Conservation (phyloP, 2,888 invertebrate species). For the Lasioglossum oenotherae region DNA sequence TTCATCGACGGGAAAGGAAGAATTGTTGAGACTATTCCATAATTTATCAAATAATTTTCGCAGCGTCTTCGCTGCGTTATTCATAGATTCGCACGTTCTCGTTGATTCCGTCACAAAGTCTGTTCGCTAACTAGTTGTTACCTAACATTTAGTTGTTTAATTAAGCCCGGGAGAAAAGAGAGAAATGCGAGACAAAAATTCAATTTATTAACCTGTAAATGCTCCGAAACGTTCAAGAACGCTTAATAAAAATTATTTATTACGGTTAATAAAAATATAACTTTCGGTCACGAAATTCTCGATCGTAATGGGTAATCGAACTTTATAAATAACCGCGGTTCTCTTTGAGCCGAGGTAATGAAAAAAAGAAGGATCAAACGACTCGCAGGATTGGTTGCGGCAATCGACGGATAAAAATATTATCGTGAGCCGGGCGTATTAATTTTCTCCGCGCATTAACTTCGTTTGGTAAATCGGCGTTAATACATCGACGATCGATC, state of each 20-base stretch:
- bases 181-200: background rate
- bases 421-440: background rate
- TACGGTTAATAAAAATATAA: background rate
- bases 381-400: background rate
- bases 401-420: constrained; percentile 11
- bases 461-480: background rate
- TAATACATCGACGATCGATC: constrained; percentile 13
- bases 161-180: background rate
- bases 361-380: background rate
- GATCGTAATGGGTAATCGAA: constrained; percentile 14
- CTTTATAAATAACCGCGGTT: constrained; percentile 19
- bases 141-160: constrained; percentile 5
- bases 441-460: background rate
- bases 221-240: background rate
- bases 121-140: constrained; percentile 2
- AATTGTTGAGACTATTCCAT: constrained; percentile 19
- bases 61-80: constrained; percentile 14
- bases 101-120: background rate
- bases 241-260: too few species aligned
- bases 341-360: background rate
- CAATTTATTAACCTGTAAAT: background rate
- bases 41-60: constrained; percentile 36
- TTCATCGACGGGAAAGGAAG: constrained; percentile 28
- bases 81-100: constrained; percentile 36
- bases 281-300: background rate